Percentiles rank a stretch among this genome's conserved stretches.
Conservation (phyloP, 2,888 invertebrate species). For the Drosophila yooni region DNA sequence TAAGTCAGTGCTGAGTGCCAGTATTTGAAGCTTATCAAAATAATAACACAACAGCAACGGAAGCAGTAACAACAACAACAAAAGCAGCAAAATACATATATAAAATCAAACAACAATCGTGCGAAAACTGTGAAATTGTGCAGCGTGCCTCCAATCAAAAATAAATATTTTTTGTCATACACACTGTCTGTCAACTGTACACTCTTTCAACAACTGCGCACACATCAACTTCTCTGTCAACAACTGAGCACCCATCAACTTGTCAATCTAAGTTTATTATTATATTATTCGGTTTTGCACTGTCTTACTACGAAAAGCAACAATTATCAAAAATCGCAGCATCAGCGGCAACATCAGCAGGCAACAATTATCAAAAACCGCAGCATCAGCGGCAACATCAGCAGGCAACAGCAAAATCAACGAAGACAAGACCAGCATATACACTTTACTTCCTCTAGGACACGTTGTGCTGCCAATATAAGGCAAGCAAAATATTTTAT, state of each 20-base stretch:
- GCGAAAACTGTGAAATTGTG: constrained; percentile 1
- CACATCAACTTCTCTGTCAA: constrained; percentile 19
- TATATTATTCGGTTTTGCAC: constrained; percentile 31
- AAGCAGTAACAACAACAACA: constrained; percentile 15
- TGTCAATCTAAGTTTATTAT: constrained; percentile 20
- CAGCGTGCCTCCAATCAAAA: not conserved
- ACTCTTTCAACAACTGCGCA: constrained; percentile 14
- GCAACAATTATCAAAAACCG: not conserved
- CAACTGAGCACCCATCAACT: constrained; percentile 8
- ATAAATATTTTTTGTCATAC: not conserved
- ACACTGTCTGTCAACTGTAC: constrained; percentile 1
- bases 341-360: not conserved
- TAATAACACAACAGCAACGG: constrained; percentile 3
- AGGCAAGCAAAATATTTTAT: constrained; percentile 56
- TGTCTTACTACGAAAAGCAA: constrained; percentile 7
- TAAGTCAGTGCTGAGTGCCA: constrained; percentile 33
- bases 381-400: not conserved
- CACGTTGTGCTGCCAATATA: constrained; percentile 37
- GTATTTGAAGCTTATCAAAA: constrained; percentile 32
- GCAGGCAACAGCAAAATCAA: not conserved
- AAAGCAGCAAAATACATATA: constrained; percentile 27
- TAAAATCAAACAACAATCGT: not conserved
- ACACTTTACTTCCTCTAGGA: constrained; percentile 20
- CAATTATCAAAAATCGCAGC: not conserved
- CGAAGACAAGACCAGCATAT: not conserved